Evolutionary conservation across 2,113 vertebrate genomes (phyloP), one percentile per base, ranked within the genome.

Genomic region (Mesitornis unicolor): DNA sequence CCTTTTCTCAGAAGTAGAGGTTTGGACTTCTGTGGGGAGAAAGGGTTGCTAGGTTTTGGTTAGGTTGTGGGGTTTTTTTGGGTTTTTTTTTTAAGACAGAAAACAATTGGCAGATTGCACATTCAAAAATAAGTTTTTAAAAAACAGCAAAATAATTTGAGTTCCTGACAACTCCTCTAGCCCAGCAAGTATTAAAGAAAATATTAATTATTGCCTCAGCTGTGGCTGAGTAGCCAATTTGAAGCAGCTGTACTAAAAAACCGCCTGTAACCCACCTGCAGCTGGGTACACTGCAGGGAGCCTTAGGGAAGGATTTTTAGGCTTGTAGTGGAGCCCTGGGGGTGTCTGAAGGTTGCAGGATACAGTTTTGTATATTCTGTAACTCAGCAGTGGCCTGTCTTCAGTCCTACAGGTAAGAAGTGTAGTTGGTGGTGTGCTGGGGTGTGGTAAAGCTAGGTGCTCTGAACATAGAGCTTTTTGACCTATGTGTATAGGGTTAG

Each of bases 251-350:
- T 82, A 56, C 51, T 63, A 50, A 82, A 79, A 50, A 9, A 14
- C 36, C 1, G 3, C 76, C 80, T 91, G 50, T 73, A 92, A 77
- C 47, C n/a, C n/a, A n/a, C n/a, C 5, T 29, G 50, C 56, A 84
- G 64, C 29, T 69, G 76, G 45, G 67, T 4, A 12, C 0, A 2
- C 24, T 5, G 3, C 1, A 2, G 0, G 1, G 38, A 33, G 29
- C 3, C 3, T 16, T 6, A 5, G 5, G 14, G 36, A 13, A 40
- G 35, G 13, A 12, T 35, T 8, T 35, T 7, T 10, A 50, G 35
- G 9, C 0, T 45, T 63, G 11, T 7, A 2, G 35, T 4, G 9
- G 0, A 4, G 15, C 0, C 1, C 8, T 67, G 0, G 0, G 7
- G 14, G 25, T 20, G 6, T 17, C 4, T 63, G 0, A 11, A 15